Percentiles rank a stretch among this genome's conserved stretches.
Conservation (phyloP, 1,140 invertebrate genomes). For the Bombus pyrosoma region DNA sequence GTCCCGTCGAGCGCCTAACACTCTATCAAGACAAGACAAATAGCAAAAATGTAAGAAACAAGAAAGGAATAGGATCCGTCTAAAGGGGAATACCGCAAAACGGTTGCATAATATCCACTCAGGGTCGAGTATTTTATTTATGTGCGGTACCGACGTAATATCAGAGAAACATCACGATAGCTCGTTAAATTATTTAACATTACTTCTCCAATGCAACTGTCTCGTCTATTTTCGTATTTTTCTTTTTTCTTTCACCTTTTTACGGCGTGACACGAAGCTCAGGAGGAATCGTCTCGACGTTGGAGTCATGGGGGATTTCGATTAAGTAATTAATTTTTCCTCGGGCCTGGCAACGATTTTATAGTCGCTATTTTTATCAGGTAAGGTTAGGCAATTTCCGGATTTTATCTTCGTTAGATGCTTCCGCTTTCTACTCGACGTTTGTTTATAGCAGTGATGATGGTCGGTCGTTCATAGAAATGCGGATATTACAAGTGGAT, state of each 20-base stretch:
- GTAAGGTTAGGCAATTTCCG: not conserved
- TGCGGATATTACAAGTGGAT: not conserved
- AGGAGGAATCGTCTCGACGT: not conserved
- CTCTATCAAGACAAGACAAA: too few species aligned
- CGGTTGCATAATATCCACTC: conserved; percentile 36
- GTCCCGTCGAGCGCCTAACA: not conserved
- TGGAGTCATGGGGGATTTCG: not conserved
- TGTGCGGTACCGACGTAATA: conserved; percentile 20
- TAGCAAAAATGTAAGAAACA: not conserved
- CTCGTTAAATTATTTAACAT: conserved; percentile 15
- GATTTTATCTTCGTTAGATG: not conserved
- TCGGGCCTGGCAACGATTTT: too few species aligned
- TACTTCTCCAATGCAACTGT: not conserved
- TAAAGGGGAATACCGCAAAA: conserved; percentile 21
- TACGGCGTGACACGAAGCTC: not conserved
- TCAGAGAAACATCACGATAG: conserved; percentile 15
- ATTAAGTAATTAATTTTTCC: conserved; percentile 31
- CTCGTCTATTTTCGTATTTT: not conserved
- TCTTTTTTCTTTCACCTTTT: not conserved
- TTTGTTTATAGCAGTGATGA: not conserved
- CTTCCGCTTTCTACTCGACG: not conserved
- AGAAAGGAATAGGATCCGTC: conserved; percentile 18
- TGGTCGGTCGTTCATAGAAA: not conserved
- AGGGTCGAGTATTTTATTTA: conserved; percentile 44
- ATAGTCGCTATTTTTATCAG: too few species aligned